Evolutionary conservation across 2,797 vertebrate species (phyloP), one percentile per base, ranked within the genome.

Genomic region (Sebastes vulpes): DNA sequence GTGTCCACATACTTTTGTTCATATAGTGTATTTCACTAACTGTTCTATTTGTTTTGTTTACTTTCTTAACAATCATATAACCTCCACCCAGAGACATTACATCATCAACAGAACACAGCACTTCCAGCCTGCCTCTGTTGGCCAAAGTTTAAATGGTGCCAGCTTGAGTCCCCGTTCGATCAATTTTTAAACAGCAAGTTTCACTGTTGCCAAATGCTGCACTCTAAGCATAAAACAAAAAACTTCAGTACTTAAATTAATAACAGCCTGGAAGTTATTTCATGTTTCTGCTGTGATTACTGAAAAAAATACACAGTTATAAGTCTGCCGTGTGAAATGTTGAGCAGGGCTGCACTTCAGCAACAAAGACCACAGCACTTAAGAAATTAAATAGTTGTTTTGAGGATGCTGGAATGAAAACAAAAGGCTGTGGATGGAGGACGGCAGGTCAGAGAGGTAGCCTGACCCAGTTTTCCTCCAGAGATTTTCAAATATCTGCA

Each of bases 401-500:
- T 16, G 18, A n/a, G 38, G 42, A 28, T 23, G 65, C 4, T 12
- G 12, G 11, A 57, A 18, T 57, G 4, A 42, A 59, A 53, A 70
- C 10, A 64, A 11, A 69, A 65, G 21, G 64, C 60, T 80, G 18
- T 11, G 54, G 14, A 42, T 29, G 64, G 21, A 83, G 57, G 76
- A 20, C 42, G 67, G 76, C 57, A 57, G 68, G 77, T 72, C 73
- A 66, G 32, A 14, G 18, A 59, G 14, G 9, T n/a, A 6, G 31
- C 5, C 14, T 78, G 65, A 78, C 74, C 72, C 48, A 74, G 21
- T 83, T 85, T 67, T 31, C 25, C 26, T 28, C 26, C 26, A 28
- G 26, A 28, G 26, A 28, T 28, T 28, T 28, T 28, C 26, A 78
- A 65, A 78, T 57, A 52, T 66, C 26, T 58, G 23, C 60, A 68